Base-by-base conservation (phyloP, 2,797 vertebrate species). In the Notolepis coatsorum region DNA sequence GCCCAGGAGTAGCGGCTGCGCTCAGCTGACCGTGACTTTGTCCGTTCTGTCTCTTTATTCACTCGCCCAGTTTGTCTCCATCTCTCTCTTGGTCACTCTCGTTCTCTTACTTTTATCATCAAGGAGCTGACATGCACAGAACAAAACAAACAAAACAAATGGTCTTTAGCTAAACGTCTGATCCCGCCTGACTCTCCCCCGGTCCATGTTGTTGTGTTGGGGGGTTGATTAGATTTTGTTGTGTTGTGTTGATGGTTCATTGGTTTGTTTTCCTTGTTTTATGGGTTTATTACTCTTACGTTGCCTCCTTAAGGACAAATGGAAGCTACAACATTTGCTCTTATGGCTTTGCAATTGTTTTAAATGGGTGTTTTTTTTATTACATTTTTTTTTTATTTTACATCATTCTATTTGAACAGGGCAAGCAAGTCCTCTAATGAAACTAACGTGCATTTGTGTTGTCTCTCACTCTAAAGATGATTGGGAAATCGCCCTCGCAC, bases 401-500 rank as follows among this genome's bases (percentile, higher is more conserved):
- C n/a, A n/a, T n/a, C n/a, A n/a, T n/a, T n/a, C n/a, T 43, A 7
- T 45, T 53, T 9, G 33, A 42, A 17, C 7, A 15, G 20, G 35
- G 24, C 20, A 23, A 41, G 9, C 2, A 10, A 5, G 21, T 39
- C 25, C 57, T 68, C 68, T 91, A 71, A 91, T 28, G 31, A 42
- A 6, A 55, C 7, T 55, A 23, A 46, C 13, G 6, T 58, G 50
- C 81, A 39, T 63, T 60, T 55, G 58, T 54, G 30, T 61, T 50
- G 52, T 84, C 51, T 87, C 85, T 87, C 73, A 80, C 87, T 81
- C 91, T 83, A 47, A 90, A 99, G 98, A 95, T 99, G 90, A 91
- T 98, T 92, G 96, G 97, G 68, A 97, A 95, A 85, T 93, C 95
- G 1, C 79, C 90, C 1, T 89, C 94, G 8, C 88, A 94, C 8